Evolutionary conservation across 30 jellyfish, hydroid and myxozoan species (phyloP), one percentile per base, ranked within the genome.

Genomic region (Aurelia coerulea): DNA sequence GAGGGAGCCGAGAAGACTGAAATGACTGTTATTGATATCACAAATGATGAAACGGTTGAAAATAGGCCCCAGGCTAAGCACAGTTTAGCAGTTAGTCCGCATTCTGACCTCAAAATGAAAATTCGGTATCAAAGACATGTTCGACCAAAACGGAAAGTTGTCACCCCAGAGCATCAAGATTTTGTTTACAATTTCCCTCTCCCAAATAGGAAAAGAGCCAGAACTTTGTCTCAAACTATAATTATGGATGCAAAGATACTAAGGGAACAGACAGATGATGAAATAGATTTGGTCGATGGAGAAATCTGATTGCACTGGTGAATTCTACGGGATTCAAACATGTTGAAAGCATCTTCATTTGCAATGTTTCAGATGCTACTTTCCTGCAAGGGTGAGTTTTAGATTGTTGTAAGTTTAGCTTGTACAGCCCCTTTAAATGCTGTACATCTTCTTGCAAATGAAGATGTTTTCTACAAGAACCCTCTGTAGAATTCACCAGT

Each of bases 111-210:
- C 62, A 77, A 78, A 69, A 66, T 87, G 86, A 87, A 69, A 19
- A 68, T 78, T 37, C 86, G 70, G 10, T 73, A 87, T 53, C 41
- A 78, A 37, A 74, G 78, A 64, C 83, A 53, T 58, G 76, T 79
- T 42, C 74, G 93, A 64, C 92, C 92, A 32, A 89, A 74, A 65
- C 5, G 97, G 37, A 81, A 65, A 23, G 82, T 89, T 58, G 60
- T 58, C 19, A 78, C 69, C 23, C 85, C 62, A 31, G 90, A 88
- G 35, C 73, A 72, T 7, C 79, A 79, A 51, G 96, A 88, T 50
- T 88, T 65, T 88, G 91, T 88, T 3, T 88, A 88, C 63, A 84
- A 66, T 17, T 52, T 59, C 53, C 68, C 73, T 34, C 81, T 88
- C 23, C 84, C 93, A 41, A 73, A 81, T 74, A 84, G 69, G 34